These are phyloP conservation scores for Polymixis flavicincta DNA, from an alignment of 2,888 invertebrate species.

Conservation along the genomic window DNA sequence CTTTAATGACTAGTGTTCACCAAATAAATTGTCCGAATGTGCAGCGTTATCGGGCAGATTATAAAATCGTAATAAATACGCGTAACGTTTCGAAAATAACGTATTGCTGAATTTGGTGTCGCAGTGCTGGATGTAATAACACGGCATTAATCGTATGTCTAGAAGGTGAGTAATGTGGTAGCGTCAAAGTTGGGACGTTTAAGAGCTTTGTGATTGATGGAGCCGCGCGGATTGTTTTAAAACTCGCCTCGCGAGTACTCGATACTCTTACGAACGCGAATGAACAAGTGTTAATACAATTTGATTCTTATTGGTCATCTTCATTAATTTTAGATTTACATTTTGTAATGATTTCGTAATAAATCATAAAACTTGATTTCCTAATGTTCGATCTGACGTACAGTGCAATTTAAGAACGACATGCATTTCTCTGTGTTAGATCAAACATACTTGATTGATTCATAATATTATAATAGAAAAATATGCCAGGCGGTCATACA, in stretches of 20 bases:
- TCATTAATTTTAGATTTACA: neutral
- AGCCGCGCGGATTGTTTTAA: conserved; percentile 65
- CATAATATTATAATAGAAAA: too few species aligned
- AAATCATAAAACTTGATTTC: neutral
- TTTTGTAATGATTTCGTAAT: conserved; percentile 1
- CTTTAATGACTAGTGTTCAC: conserved; percentile 62
- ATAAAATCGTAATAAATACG: conserved; percentile 71
- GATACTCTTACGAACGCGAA: conserved; percentile 15
- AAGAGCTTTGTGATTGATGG: conserved; percentile 79
- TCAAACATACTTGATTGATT: neutral
- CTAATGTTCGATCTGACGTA: neutral
- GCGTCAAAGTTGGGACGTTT: conserved; percentile 79
- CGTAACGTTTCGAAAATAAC: conserved; percentile 55
- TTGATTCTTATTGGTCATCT: conserved; percentile 17
- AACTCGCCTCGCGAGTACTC: conserved; percentile 32
- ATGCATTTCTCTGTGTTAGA: neutral
- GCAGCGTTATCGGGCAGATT: conserved; percentile 71
- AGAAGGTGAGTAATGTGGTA: conserved; percentile 74
- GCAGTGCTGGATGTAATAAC: conserved; percentile 47
- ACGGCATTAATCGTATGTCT: conserved; percentile 64
- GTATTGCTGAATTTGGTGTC: conserved; percentile 56
- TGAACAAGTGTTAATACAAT: conserved; percentile 44
- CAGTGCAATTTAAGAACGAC: neutral
- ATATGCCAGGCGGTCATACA: conserved; percentile 15
- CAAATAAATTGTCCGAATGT: conserved; percentile 71